phyloP scores from a whole-genome alignment of 1,140 invertebrate genomes.

The Forficula auricularia region DNA sequence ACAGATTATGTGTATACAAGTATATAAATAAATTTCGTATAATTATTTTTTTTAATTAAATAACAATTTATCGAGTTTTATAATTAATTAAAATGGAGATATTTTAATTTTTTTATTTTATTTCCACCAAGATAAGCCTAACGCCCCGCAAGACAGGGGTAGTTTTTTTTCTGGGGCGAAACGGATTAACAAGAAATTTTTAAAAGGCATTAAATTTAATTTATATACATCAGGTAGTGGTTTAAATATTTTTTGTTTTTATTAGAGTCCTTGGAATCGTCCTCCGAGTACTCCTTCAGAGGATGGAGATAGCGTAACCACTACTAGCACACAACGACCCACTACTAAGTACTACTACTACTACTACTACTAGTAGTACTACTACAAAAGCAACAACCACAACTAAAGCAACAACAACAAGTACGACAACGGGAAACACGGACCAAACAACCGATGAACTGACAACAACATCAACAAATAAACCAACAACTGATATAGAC shows the following conservation, averaged over 20 bases:
- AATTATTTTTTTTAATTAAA: no score
- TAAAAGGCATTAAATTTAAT: no score
- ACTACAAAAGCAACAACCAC: constrained; percentile 12
- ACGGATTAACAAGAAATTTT: no score
- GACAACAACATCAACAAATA: constrained; percentile 19
- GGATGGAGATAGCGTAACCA: constrained; percentile 2
- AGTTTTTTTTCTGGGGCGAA: no score
- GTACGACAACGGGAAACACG: constrained; percentile 10
- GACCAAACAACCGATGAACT: constrained; percentile 15
- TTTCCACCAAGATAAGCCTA: no score
- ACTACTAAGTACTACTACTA: constrained; percentile 23
- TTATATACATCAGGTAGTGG: no score
- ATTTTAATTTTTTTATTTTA: no score
- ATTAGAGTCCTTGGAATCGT: constrained; percentile 47
- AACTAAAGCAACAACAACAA: constrained; percentile 16
- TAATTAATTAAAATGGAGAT: no score
- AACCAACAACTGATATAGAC: constrained; percentile 18
- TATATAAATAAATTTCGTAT: no score
- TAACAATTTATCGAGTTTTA: no score
- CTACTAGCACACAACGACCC: constrained; percentile 8
- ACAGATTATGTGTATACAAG: no score
- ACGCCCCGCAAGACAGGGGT: no score
- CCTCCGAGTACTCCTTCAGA: constrained; percentile 39
- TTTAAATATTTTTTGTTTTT: constrained; percentile 11
- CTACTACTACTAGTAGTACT: constrained; percentile 15